These are phyloP conservation scores for Melanotaenia boesemani DNA, from an alignment of 2,797 vertebrate species.

Conservation along the genomic window DNA sequence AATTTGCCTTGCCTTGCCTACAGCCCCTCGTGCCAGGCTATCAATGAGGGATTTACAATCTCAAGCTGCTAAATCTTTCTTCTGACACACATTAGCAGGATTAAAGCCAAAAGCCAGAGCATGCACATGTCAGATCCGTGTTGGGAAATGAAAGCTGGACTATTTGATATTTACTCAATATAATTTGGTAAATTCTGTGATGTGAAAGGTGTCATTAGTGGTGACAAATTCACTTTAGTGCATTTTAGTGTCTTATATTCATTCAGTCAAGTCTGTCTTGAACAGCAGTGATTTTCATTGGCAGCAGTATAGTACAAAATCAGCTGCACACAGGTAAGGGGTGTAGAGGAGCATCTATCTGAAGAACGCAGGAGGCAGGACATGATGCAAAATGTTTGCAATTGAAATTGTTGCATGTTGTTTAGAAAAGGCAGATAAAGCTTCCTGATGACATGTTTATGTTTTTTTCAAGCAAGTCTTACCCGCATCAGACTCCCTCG, in stretches of 20 bases:
- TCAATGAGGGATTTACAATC: slow-evolving; percentile 76
- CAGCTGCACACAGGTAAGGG: too few relatives aligned
- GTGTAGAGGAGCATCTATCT: too few relatives aligned
- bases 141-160: background rate
- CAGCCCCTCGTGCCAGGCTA: slow-evolving; percentile 52
- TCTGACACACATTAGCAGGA: slow-evolving; percentile 52
- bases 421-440: background rate
- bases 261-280: background rate
- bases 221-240: background rate
- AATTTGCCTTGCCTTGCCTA: background rate
- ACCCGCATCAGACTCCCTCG: background rate
- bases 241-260: background rate
- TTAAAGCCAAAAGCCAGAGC: slow-evolving; percentile 42
- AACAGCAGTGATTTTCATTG: background rate
- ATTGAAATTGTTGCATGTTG: background rate
- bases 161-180: background rate
- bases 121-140: slow-evolving; percentile 16
- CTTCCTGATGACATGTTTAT: background rate
- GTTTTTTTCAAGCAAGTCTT: background rate
- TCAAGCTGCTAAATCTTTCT: slow-evolving; percentile 63
- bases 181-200: background rate
- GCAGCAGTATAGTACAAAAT: too few relatives aligned
- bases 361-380: too few relatives aligned
- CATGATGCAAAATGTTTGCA: background rate
- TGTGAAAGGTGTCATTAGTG: background rate